Evolutionary conservation across 2,113 vertebrate genomes (phyloP).

Genomic region (Lepus europaeus): DNA sequence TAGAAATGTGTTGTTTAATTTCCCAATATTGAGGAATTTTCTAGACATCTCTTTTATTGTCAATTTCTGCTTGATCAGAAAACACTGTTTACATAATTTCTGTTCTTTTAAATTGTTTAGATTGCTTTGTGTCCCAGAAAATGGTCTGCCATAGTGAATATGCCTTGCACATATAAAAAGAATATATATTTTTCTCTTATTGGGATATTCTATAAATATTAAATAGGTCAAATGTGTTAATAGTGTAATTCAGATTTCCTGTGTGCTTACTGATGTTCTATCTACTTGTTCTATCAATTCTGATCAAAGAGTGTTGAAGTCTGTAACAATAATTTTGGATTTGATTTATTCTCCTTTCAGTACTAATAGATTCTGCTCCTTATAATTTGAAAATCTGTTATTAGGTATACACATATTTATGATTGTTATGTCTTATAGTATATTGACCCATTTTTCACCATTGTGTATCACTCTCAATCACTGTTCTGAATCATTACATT

Average conservation of each 20-base stretch:
- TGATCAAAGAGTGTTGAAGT: neutral
- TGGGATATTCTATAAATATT: neutral
- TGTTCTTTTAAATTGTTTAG: neutral
- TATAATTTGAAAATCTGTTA: neutral
- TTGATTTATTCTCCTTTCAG: conserved; percentile 4
- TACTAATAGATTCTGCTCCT: neutral
- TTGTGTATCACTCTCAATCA: neutral
- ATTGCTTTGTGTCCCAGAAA: neutral
- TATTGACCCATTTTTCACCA: neutral
- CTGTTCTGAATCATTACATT: neutral
- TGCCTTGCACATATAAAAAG: neutral
- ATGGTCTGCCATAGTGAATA: neutral
- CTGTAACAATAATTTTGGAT: neutral
- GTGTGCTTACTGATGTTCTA: neutral
- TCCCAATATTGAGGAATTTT: neutral
- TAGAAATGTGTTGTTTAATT: conserved; percentile 4
- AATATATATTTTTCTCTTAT: neutral
- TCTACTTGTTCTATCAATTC: neutral
- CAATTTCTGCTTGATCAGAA: neutral
- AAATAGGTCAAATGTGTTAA: neutral
- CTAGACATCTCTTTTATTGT: neutral
- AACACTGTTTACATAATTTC: neutral
- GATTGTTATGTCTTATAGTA: neutral
- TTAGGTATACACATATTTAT: neutral
- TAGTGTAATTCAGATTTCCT: neutral